Evolutionary conservation across 2,797 vertebrate species (phyloP).

Genomic region (Aplochiton taeniatus): DNA sequence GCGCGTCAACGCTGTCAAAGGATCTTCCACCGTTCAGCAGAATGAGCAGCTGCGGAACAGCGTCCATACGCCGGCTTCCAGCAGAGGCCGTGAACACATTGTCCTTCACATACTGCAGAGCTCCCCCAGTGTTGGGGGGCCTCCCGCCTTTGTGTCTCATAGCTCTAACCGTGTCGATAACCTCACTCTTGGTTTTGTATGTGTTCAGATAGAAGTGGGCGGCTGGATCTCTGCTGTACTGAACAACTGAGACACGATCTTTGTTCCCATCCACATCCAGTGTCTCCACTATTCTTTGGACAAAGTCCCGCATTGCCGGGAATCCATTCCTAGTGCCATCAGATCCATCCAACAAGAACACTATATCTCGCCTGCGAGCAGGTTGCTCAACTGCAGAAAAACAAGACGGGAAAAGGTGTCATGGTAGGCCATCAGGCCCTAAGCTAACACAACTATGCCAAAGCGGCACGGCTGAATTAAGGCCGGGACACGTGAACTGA

Average conservation of each 20-base stretch:
- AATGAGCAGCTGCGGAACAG: slow-evolving; percentile 50
- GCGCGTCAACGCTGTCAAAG: slow-evolving; percentile 18
- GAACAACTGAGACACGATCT: slow-evolving; percentile 79
- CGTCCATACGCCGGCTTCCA: slow-evolving; percentile 43
- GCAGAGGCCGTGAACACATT: slow-evolving; percentile 42
- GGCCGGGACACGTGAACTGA: no score
- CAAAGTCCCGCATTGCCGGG: slow-evolving; percentile 66
- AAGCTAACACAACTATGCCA: no score
- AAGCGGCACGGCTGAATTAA: no score
- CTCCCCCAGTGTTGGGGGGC: slow-evolving; percentile 71
- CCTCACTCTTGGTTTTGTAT: slow-evolving; percentile 74
- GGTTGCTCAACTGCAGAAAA: no score
- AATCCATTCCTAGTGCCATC: slow-evolving; percentile 53
- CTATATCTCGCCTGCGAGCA: slow-evolving; percentile 13
- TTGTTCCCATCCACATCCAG: slow-evolving; percentile 75
- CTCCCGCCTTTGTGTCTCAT: slow-evolving; percentile 74
- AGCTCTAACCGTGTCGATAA: slow-evolving; percentile 61
- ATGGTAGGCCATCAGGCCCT: no score
- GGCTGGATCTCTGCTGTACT: slow-evolving; percentile 75
- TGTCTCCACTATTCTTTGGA: slow-evolving; percentile 68
- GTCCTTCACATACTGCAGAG: slow-evolving; percentile 74
- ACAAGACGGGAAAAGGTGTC: no score
- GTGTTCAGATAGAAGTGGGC: slow-evolving; percentile 80
- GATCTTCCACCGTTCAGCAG: slow-evolving; percentile 37
- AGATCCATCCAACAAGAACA: slow-evolving; percentile 48